Evolutionary conservation across 1,140 invertebrate genomes (phyloP).

Genomic region (Apis cerana): DNA sequence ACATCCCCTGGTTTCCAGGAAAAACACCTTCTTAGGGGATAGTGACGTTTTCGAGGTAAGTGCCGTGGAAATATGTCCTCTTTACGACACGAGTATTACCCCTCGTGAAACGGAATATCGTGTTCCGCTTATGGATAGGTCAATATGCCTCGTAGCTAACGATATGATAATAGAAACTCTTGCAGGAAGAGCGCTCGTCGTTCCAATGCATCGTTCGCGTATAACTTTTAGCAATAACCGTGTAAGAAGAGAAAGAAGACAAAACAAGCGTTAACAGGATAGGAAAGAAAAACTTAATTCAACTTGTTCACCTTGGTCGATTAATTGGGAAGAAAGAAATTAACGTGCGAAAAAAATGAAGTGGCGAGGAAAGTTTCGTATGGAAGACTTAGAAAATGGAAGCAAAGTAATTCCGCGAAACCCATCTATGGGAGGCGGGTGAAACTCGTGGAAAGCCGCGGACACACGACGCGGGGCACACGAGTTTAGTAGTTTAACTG

Average conservation of each 20-base stretch:
- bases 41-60: neutral
- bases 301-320: too few species aligned
- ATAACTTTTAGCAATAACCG: neutral
- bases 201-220: neutral
- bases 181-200: neutral
- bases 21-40: neutral
- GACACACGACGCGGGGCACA: neutral
- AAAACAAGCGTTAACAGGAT: neutral
- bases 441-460: constrained; percentile 16
- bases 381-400: neutral
- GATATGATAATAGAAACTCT: neutral
- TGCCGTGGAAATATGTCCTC: neutral
- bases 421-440: neutral
- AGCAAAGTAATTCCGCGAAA: constrained; percentile 9
- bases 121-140: neutral
- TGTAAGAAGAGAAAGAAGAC: neutral
- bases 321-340: too few species aligned
- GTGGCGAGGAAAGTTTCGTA: neutral
- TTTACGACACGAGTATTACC: neutral
- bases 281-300: neutral
- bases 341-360: neutral
- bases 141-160: neutral
- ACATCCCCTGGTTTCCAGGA: neutral
- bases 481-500: constrained; percentile 24
- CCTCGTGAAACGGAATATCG: neutral